phyloP scores from a whole-genome alignment of 2,797 vertebrate species.

The Centroberyx gerrardi region DNA sequence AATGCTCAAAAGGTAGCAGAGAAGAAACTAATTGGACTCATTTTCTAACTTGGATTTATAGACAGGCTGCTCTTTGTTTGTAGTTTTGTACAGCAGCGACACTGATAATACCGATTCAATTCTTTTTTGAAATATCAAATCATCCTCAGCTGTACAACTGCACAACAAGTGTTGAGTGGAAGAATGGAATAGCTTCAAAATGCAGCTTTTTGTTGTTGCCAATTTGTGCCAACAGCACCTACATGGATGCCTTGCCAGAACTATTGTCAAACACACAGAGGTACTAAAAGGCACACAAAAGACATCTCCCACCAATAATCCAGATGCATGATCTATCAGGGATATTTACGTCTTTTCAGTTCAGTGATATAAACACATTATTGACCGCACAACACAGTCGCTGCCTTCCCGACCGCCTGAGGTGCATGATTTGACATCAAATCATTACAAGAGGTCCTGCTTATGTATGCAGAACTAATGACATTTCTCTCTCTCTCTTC shows the following conservation, averaged over 20 bases:
- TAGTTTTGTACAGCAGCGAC: conserved; percentile 21
- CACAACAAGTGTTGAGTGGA: not conserved
- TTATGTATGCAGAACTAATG: conserved; percentile 72
- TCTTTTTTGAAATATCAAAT: conserved; percentile 30
- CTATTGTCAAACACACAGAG: conserved; percentile 4
- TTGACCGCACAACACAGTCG: conserved; percentile 28
- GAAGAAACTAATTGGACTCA: conserved; percentile 28
- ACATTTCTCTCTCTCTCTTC: conserved; percentile 25
- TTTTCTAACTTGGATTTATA: conserved; percentile 37
- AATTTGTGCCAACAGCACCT: not conserved
- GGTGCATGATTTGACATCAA: conserved; percentile 50
- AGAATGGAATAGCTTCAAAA: conserved; percentile 7
- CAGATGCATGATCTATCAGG: conserved; percentile 17
- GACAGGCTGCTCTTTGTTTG: not conserved
- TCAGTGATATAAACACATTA: conserved; percentile 39
- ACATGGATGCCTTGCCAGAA: not conserved
- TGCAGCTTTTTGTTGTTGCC: conserved; percentile 9
- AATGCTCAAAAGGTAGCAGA: conserved; percentile 37
- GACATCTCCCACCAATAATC: conserved; percentile 17
- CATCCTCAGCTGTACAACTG: not conserved
- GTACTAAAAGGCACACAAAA: not conserved
- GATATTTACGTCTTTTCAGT: conserved; percentile 19
- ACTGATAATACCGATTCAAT: conserved; percentile 40
- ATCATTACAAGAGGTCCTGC: conserved; percentile 55
- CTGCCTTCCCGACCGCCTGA: conserved; percentile 22